phyloP scores from a whole-genome alignment of 2,797 vertebrate species.

The Diceros bicornis region DNA sequence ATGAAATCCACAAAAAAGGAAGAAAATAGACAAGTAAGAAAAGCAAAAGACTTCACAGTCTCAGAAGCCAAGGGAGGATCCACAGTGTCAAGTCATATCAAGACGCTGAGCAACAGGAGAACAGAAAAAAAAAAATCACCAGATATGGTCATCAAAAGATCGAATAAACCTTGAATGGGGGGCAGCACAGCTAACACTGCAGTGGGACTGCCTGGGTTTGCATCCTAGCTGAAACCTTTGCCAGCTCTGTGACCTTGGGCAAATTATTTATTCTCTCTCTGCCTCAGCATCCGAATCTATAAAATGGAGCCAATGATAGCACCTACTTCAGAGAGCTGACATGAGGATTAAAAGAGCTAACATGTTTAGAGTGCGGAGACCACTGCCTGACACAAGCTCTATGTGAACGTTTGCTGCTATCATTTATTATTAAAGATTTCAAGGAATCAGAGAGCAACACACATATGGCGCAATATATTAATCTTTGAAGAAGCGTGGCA shows the following conservation, averaged over 20 bases:
- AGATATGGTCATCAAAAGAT: background rate
- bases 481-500: background rate
- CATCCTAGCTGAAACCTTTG: background rate
- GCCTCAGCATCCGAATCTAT: background rate
- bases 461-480: background rate
- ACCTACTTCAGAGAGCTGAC: background rate
- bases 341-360: background rate
- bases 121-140: background rate
- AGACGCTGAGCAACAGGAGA: background rate
- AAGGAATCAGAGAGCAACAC: background rate
- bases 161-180: background rate
- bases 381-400: background rate
- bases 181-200: background rate
- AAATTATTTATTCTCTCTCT: background rate
- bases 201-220: background rate
- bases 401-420: background rate
- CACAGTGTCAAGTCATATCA: background rate
- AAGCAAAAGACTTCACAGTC: background rate
- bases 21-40: conserved; percentile 3
- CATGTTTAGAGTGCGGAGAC: background rate
- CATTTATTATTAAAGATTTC: background rate
- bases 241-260: background rate
- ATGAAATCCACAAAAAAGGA: conserved; percentile 6
- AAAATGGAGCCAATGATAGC: background rate
- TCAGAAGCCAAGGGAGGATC: background rate